Evolutionary conservation across 2,888 invertebrate genomes (phyloP), one percentile per base, ranked within the genome.

Genomic region (Parthenolecanium corni): DNA sequence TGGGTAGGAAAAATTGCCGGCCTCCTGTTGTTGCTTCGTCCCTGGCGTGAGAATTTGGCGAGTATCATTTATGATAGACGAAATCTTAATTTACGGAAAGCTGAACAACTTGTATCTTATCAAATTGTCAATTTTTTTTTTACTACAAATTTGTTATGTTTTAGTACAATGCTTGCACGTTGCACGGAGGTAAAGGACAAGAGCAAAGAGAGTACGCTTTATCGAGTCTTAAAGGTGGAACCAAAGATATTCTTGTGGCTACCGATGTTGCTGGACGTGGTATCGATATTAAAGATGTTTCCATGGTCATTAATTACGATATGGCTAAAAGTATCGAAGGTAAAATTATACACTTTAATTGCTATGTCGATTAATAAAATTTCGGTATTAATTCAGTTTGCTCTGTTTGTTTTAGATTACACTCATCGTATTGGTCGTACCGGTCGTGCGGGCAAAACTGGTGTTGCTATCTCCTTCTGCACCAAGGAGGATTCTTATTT

Each of bases 211-310:
- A 98, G 75, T 97, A 92, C 73, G 98, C 98, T 14, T 77, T 99
- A 72, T 91, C 94, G 5, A 89, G 93, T 74, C 84, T 99, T 66
- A 99, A 99, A 74, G 84, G 86, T 61, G 97, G 97, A 4, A 82
- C 88, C 1, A 97, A 97, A 74, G 96, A 99, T 73, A 98, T 99
- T 71, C 77, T 99, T 69, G 98, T 99, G 44, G 98, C 98, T 1
- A 99, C 98, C 0, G 97, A 99, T 75, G 98, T 99, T 1, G 98
- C 98, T 68, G 98, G 98, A 69, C 88, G 98, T 81, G 98, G 98
- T 90, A 98, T 99, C 69, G 98, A 99, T 73, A 97, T 99, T 73
- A 97, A 98, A 74, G 97, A 99, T 74, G 98, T 99, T 2, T 94
- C 96, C 6, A 81, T 98, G 76, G 98, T 99, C 66, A 92, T 99